phyloP scores from a whole-genome alignment of 1,140 invertebrate species.

The Zaprionus ghesquierei region DNA sequence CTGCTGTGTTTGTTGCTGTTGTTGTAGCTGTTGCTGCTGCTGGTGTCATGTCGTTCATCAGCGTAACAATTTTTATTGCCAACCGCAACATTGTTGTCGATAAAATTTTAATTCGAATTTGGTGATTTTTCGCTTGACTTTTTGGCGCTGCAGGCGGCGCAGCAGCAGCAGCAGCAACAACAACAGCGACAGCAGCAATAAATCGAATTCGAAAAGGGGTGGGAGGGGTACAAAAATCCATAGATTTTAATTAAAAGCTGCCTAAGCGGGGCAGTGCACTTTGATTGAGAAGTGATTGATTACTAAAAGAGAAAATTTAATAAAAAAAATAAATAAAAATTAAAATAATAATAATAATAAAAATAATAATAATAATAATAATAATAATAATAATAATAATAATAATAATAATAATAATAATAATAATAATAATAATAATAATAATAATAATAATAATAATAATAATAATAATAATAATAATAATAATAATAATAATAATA shows the following conservation, averaged over 20 bases:
- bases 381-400: too few species aligned
- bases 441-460: too few species aligned
- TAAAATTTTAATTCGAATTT: constrained; percentile 78
- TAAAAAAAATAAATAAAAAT: neutral
- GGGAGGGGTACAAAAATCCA: neutral
- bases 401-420: too few species aligned
- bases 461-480: too few species aligned
- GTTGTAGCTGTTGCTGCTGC: constrained; percentile 45
- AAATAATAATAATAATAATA: neutral
- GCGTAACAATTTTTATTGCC: constrained; percentile 64
- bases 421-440: too few species aligned
- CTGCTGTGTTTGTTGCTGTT: constrained; percentile 14
- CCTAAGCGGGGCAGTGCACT: neutral
- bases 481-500: too few species aligned
- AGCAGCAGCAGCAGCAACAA: neutral
- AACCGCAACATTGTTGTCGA: constrained; percentile 76
- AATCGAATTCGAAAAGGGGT: neutral
- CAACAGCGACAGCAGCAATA: neutral
- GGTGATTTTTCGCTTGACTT: constrained; percentile 34
- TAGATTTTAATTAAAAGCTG: neutral
- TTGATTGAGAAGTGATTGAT: neutral
- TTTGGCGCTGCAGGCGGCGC: constrained; percentile 24
- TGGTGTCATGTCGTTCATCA: constrained; percentile 67
- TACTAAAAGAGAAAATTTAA: neutral
- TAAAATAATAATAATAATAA: neutral